phyloP scores from a whole-genome alignment of 2,113 vertebrate genomes.

The Mastomys coucha region DNA sequence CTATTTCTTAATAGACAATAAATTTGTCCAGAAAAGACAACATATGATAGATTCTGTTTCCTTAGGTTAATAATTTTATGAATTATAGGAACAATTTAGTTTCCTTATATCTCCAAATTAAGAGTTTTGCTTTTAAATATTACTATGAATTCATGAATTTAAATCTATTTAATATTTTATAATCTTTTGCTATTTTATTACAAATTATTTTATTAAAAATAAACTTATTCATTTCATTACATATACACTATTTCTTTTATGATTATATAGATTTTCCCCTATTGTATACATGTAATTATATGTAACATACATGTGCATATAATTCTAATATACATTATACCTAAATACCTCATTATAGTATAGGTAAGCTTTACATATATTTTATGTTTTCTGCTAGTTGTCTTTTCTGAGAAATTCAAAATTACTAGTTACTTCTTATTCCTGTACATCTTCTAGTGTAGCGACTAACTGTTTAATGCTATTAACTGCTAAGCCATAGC shows the following conservation, averaged over 20 bases:
- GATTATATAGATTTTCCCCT: neutral
- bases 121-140: neutral
- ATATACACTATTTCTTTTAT: neutral
- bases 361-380: neutral
- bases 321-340: neutral
- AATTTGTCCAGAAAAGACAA: neutral
- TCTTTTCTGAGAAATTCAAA: neutral
- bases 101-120: neutral
- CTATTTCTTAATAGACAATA: neutral
- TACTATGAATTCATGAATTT: neutral
- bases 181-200: neutral
- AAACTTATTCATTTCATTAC: neutral
- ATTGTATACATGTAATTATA: neutral
- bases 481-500: neutral
- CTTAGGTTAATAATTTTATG: neutral
- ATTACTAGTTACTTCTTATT: neutral
- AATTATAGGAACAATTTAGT: neutral
- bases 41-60: neutral
- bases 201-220: neutral
- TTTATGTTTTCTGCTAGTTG: neutral
- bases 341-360: neutral
- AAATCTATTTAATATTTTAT: neutral
- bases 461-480: neutral
- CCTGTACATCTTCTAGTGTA: too few species aligned
- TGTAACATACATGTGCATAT: neutral